Conservation (phyloP, 2,797 vertebrate species). For the Acrossocheilus fasciatus region DNA sequence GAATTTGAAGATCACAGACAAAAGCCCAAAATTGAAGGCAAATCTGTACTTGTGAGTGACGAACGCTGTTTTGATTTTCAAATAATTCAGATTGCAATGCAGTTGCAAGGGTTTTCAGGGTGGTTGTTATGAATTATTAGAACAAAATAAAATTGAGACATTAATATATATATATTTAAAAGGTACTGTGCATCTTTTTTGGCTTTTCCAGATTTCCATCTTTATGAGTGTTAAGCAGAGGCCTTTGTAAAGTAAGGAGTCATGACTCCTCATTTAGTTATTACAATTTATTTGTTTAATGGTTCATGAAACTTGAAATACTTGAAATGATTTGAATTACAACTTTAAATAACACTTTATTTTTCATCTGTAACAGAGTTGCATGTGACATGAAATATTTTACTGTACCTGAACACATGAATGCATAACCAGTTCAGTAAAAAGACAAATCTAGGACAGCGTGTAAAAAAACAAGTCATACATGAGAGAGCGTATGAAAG, state of each 20-base stretch:
- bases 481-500: slow-evolving; percentile 14
- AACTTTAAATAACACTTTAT: slow-evolving; percentile 44
- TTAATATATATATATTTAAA: too few relatives aligned
- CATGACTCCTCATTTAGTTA: neutral
- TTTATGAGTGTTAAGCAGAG: neutral
- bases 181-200: too few relatives aligned
- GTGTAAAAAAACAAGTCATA: neutral
- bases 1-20: neutral
- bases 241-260: neutral
- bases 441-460: neutral
- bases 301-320: neutral
- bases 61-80: too few relatives aligned
- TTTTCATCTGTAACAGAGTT: slow-evolving; percentile 15
- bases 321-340: slow-evolving; percentile 8
- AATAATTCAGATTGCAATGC: too few relatives aligned
- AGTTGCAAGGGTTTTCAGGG: too few relatives aligned
- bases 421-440: slow-evolving; percentile 1
- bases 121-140: too few relatives aligned
- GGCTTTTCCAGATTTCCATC: too few relatives aligned
- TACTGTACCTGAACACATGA: neutral
- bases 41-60: neutral
- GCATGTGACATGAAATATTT: neutral
- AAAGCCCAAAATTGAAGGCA: neutral
- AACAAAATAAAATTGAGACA: too few relatives aligned
- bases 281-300: neutral